Conservation (phyloP, 2,888 invertebrate species). For the Hyppa rectilinea region DNA sequence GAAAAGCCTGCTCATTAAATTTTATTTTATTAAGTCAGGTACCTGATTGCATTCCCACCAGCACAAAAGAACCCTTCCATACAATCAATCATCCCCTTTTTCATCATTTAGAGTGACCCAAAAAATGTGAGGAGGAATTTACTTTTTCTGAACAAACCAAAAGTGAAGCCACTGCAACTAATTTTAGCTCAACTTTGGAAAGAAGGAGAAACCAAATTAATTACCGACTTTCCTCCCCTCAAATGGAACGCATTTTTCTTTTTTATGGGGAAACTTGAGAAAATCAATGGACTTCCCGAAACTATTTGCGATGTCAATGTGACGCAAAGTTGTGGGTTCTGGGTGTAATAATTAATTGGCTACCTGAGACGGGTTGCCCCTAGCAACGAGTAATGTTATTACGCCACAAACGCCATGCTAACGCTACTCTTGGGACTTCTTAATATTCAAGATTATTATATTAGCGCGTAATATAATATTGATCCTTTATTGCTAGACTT, state of each 20-base stretch:
- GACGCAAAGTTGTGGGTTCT: slow-evolving; percentile 4
- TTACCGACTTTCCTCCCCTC: slow-evolving; percentile 38
- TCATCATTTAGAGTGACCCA: too few relatives aligned
- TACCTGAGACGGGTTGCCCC: neutral
- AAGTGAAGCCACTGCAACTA: neutral
- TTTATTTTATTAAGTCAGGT: neutral
- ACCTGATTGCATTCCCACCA: neutral
- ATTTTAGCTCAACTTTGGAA: neutral
- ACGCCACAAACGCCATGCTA: neutral
- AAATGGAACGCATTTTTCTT: slow-evolving; percentile 61
- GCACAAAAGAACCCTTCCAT: neutral
- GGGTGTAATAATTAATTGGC: slow-evolving; percentile 13
- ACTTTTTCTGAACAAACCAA: neutral
- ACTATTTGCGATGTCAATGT: slow-evolving; percentile 41
- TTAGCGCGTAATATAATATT: neutral
- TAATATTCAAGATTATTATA: neutral
- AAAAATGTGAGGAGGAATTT: too few relatives aligned
- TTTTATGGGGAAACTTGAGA: slow-evolving; percentile 47
- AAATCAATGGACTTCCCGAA: slow-evolving; percentile 36
- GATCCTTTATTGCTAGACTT: neutral
- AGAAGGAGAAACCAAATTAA: slow-evolving; percentile 44
- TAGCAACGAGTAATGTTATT: neutral
- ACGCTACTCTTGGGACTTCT: neutral
- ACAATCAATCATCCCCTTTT: neutral
- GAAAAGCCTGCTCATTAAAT: too few relatives aligned